A percentile compares a stretch with the other conserved stretches of the same genome.
Conservation (phyloP, 2,888 invertebrate genomes). For the Eristalis intricaria region DNA sequence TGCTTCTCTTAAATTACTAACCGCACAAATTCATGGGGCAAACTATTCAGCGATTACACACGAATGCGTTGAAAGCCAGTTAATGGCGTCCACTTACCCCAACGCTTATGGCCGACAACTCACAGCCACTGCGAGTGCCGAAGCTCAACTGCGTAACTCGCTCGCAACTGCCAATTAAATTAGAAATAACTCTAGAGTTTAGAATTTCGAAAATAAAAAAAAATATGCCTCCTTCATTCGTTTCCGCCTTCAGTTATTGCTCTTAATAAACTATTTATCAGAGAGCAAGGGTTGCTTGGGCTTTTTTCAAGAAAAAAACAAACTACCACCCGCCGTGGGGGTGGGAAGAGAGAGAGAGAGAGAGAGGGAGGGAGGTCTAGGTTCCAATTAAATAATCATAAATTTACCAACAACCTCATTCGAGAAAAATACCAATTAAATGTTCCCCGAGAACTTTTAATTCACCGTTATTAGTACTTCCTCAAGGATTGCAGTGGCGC, state of each 20-base stretch:
- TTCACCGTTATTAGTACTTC: slow-evolving; percentile 67
- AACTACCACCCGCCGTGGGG: neutral
- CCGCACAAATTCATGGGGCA: neutral
- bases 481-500: slow-evolving; percentile 43
- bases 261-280: slow-evolving; percentile 65
- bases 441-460: slow-evolving; percentile 62
- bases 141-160: slow-evolving; percentile 23
- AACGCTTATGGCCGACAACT: neutral
- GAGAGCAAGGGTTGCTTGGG: neutral
- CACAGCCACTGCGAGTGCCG: neutral
- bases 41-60: neutral
- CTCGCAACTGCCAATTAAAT: slow-evolving; percentile 37
- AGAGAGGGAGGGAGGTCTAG: neutral
- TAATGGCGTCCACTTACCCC: neutral
- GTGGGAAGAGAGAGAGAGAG: neutral
- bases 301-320: slow-evolving; percentile 6
- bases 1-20: neutral
- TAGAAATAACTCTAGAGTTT: neutral
- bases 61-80: neutral
- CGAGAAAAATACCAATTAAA: slow-evolving; percentile 67
- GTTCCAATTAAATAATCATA: slow-evolving; percentile 65
- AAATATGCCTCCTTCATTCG: neutral
- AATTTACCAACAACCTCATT: slow-evolving; percentile 66
- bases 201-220: neutral
- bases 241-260: slow-evolving; percentile 19